Evolutionary conservation across 2,888 invertebrate species (phyloP), one percentile per base, ranked within the genome.

Genomic region (Neoascia interrupta): DNA sequence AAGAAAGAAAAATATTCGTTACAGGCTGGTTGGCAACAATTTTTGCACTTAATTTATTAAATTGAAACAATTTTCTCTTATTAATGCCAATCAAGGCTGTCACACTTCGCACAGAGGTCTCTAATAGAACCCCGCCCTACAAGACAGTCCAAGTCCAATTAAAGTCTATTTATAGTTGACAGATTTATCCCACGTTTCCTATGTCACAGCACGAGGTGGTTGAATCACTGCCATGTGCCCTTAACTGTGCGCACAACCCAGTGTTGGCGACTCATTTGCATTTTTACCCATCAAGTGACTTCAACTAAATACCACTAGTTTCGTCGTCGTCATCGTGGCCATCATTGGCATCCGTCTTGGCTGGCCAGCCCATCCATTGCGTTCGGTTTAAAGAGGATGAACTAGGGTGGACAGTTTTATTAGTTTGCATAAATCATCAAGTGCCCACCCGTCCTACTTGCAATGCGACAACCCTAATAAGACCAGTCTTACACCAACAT

Each of bases 371-470:
- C n/a, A 18, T 10, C 16, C 10, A 36, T 36, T 13, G 15, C 16
- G 10, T 36, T 36, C 31, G 3, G 5, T 5, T 21, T n/a, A 72
- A 63, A 31, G 47, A 56, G 56, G 56, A 70, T 63, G n/a, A 16
- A 34, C 63, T 51, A 36, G 63, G 47, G 54, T 70, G 63, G 75
- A 70, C 5, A 26, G 56, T 36, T 37, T 70, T 64, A 76, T 76
- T 70, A 53, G 70, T 53, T 64, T 64, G 34, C 60, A 76, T 76
- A 76, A 72, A 66, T 76, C 64, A 66, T 54, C 72, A 51, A 53
- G 51, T 63, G 18, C 21, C 53, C 34, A 60, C 45, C 39, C 51
- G 51, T 58, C 58, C 41, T 47, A 56, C 41, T 60, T 41, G 60
- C 43, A 34, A 26, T 5, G 8, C 26, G 53, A 36, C 69, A 63